Conservation (phyloP, 2,113 vertebrate genomes). For the Brachyistius frenatus region DNA sequence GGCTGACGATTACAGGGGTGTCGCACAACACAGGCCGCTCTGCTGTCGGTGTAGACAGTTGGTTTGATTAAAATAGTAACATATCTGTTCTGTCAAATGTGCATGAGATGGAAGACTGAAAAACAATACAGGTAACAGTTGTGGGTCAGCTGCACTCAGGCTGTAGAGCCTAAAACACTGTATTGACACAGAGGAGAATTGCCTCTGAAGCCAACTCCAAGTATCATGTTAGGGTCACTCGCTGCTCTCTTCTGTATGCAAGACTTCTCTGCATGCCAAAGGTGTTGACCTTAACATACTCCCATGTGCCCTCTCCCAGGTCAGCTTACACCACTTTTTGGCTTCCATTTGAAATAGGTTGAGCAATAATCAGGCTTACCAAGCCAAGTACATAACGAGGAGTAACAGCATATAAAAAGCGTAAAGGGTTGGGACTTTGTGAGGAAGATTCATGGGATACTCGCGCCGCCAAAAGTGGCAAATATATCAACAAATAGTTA, state of each 20-base stretch:
- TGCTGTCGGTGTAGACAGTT: not conserved
- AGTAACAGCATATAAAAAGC: constrained; percentile 14
- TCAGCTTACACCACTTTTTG: constrained; percentile 18
- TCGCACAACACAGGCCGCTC: not conserved
- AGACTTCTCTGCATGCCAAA: constrained; percentile 25
- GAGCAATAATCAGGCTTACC: constrained; percentile 19
- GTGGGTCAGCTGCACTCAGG: constrained; percentile 8
- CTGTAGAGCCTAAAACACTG: constrained; percentile 5
- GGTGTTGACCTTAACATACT: constrained; percentile 36
- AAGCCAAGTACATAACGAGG: constrained; percentile 14
- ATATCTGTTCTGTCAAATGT: not conserved
- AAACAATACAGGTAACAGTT: constrained; percentile 29
- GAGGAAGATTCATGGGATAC: not conserved
- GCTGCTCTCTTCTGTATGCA: constrained; percentile 25
- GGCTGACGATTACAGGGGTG: not conserved
- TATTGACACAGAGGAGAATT: constrained; percentile 2
- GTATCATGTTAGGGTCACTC: constrained; percentile 8
- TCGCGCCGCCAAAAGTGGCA: not conserved
- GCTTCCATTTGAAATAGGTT: constrained; percentile 33
- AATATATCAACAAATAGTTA: not conserved
- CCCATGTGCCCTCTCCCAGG: constrained; percentile 11
- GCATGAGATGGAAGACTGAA: too few species aligned
- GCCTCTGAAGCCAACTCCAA: constrained; percentile 6
- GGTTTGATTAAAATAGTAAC: not conserved
- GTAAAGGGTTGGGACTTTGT: not conserved